Percentiles rank a stretch among this genome's conserved stretches.
phyloP scores from a whole-genome alignment of 2,888 invertebrate genomes.

The Trachelus iudaicus region DNA sequence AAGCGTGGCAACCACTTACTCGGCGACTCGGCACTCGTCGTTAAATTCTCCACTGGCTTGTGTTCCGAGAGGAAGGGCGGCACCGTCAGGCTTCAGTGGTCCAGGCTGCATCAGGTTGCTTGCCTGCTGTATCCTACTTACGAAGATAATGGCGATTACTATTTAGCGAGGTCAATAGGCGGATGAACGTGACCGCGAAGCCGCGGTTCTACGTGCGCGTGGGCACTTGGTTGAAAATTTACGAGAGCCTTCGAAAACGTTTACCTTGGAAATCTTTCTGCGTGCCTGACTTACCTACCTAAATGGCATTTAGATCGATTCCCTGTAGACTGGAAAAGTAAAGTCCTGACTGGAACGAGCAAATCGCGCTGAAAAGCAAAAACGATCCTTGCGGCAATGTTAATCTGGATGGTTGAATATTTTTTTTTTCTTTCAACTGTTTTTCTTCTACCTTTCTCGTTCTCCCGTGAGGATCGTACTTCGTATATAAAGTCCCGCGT shows the following conservation, averaged over 20 bases:
- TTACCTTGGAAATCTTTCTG: not conserved
- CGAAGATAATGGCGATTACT: not conserved
- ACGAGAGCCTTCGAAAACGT: not conserved
- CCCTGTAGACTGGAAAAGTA: not conserved
- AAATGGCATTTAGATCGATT: not conserved
- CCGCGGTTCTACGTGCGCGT: not conserved
- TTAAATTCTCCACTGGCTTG: not conserved
- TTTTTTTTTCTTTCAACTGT: not conserved
- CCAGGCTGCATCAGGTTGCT: not conserved
- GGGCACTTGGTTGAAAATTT: not conserved
- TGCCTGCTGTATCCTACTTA: not conserved
- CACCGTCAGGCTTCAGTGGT: not conserved
- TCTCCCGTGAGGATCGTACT: not conserved
- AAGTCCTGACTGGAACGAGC: not conserved
- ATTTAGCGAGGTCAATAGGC: not conserved
- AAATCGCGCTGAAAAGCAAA: not conserved
- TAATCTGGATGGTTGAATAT: not conserved
- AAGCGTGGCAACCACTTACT: not conserved
- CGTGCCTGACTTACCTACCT: not conserved
- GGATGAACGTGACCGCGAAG: not conserved
- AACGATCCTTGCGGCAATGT: not conserved
- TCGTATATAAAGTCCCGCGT: not conserved
- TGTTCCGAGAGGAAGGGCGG: not conserved
- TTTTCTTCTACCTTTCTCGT: not conserved
- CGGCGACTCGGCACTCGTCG: not conserved